Evolutionary conservation across 2,888 invertebrate genomes (phyloP).

Genomic region (Drosophila emarginata): DNA sequence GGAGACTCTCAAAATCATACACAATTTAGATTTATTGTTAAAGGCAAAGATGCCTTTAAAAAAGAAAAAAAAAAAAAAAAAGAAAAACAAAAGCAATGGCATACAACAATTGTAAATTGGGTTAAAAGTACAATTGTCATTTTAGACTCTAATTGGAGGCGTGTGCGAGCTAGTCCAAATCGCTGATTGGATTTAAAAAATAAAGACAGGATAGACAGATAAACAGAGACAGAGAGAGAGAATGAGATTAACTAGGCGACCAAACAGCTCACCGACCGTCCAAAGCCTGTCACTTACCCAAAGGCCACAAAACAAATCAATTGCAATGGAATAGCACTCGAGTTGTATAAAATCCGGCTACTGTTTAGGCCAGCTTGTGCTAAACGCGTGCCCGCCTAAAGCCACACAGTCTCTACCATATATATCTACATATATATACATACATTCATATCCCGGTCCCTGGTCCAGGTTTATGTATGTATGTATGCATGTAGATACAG

Average conservation of each 20-base stretch:
- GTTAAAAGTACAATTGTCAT: slow-evolving; percentile 75
- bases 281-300: slow-evolving; percentile 66
- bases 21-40: slow-evolving; percentile 71
- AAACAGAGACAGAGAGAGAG: not conserved
- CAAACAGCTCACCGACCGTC: slow-evolving; percentile 8
- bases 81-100: slow-evolving; percentile 4
- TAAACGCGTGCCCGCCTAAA: slow-evolving; percentile 50
- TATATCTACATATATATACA: too few relatives aligned
- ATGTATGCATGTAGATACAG: too few relatives aligned
- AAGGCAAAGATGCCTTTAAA: slow-evolving; percentile 29
- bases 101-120: slow-evolving; percentile 57
- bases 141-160: slow-evolving; percentile 74
- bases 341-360: slow-evolving; percentile 48
- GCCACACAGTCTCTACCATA: not conserved
- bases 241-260: not conserved
- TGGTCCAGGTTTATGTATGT: not conserved
- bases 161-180: slow-evolving; percentile 58
- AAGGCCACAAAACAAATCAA: slow-evolving; percentile 71
- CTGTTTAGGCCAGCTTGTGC: slow-evolving; percentile 52
- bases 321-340: slow-evolving; percentile 39
- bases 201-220: not conserved
- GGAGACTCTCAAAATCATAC: slow-evolving; percentile 60
- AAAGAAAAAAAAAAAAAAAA: slow-evolving; percentile 36
- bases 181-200: slow-evolving; percentile 60
- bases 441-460: not conserved